Evolutionary conservation across 2,797 vertebrate species (phyloP), one percentile per base, ranked within the genome.

Genomic region (Scarus forsteni): DNA sequence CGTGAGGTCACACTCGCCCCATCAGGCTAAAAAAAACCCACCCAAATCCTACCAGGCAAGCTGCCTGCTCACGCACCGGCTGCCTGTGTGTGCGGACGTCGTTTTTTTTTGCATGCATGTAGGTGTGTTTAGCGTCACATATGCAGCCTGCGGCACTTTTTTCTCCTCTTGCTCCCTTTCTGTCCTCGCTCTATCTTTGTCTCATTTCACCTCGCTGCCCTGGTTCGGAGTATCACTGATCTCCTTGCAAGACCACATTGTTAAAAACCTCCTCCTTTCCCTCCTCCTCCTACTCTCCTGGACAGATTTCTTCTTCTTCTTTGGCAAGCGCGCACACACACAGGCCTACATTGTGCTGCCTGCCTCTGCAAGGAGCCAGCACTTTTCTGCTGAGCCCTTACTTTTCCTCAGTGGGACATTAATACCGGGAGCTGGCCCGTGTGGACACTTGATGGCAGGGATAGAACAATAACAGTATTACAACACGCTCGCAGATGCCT

Each of bases 1-100:
- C 85, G 86, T 89, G 84, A 89, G 89, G 87, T 92, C 89, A 91
- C 76, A 85, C 79, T 84, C 71, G 63, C 87, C 80, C 86, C 66
- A 72, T 77, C 51, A 61, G 74, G 77, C 85, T 83, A 87, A 89
- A 88, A 85, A 80, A 77, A 86, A 62, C 5, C 59, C 79, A 89
- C 79, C 73, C 79, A 91, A 92, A 92, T 91, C 89, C 90, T 81
- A 78, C 70, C 71, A 60, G 89, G 88, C 89, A 85, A 73, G 66
- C 67, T 81, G 86, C 88, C 88, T 83, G 75, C 80, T 89, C 85
- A 87, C 74, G 68, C 85, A 86, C 76, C 34, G 73, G 58, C 56
- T 60, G 79, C 79, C 64, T 53, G 76, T 74, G 62, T 42, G 55
- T 79, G 56, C 53, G 62, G 54, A 66, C 4, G 43, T 13, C 56